Conservation (phyloP, 1,140 invertebrate genomes). For the Achatina immaculata region DNA sequence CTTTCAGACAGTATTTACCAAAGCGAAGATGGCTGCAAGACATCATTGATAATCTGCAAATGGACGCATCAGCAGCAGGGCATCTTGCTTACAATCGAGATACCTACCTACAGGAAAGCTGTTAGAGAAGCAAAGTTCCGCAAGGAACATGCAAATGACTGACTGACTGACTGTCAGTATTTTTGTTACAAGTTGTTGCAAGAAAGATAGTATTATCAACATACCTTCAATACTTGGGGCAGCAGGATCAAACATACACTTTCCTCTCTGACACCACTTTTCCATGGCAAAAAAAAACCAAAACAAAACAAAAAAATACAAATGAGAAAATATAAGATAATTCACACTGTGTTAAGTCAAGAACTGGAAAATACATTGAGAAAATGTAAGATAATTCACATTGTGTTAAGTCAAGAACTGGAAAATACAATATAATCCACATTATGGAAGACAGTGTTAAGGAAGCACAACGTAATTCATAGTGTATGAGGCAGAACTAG, state of each 20-base stretch:
- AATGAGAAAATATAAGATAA: background rate
- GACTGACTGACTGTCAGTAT: background rate
- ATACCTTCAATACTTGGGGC: conserved; percentile 25
- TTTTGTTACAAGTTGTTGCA: background rate
- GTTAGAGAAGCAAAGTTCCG: too few species aligned
- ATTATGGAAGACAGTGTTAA: background rate
- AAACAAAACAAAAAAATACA: background rate
- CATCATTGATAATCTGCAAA: too few species aligned
- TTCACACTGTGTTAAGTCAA: too few species aligned
- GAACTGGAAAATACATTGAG: background rate
- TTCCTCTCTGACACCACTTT: conserved; percentile 25
- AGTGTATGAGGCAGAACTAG: too few species aligned
- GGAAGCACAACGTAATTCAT: too few species aligned
- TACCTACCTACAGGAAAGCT: too few species aligned
- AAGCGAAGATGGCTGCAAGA: too few species aligned
- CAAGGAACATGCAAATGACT: too few species aligned
- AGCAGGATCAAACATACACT: background rate
- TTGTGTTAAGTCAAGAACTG: background rate
- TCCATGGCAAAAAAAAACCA: background rate
- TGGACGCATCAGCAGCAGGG: too few species aligned
- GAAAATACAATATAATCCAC: background rate
- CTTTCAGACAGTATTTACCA: too few species aligned
- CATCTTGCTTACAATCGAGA: too few species aligned
- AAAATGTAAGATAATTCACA: too few species aligned
- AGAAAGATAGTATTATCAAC: background rate